These are phyloP conservation scores for Globia sparganii DNA, from an alignment of 2,888 invertebrate species.

Conservation along the genomic window DNA sequence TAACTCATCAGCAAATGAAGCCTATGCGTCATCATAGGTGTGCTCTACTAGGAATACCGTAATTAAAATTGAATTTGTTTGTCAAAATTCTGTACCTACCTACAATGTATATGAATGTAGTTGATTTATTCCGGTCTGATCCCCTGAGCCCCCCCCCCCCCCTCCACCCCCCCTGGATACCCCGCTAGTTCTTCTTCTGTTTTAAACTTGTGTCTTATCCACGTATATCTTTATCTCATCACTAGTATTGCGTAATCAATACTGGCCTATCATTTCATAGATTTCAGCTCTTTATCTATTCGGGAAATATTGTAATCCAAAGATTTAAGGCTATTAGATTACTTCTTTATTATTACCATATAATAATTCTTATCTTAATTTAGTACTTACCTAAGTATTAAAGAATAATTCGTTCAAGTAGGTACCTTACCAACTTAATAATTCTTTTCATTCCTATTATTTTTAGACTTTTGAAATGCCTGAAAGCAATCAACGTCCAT, in stretches of 20 bases:
- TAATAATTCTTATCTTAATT: not conserved
- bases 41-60: not conserved
- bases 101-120: not conserved
- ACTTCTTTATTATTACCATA: not conserved
- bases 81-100: not conserved
- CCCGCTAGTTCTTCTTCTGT: too few species aligned
- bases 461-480: not conserved
- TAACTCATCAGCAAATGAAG: not conserved
- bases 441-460: not conserved
- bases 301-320: slow-evolving; percentile 5
- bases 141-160: too few species aligned
- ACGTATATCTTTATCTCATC: not conserved
- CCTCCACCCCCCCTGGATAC: too few species aligned
- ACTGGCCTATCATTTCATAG: not conserved
- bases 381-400: not conserved
- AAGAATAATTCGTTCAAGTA: not conserved
- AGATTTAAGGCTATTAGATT: too few species aligned
- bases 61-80: not conserved
- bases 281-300: slow-evolving; percentile 11
- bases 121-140: too few species aligned
- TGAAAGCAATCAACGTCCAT: not conserved
- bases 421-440: not conserved
- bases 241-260: not conserved
- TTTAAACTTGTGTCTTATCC: too few species aligned
- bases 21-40: not conserved